Evolutionary conservation across 2,113 vertebrate genomes (phyloP).

Genomic region (Gymnocephalus cernua): DNA sequence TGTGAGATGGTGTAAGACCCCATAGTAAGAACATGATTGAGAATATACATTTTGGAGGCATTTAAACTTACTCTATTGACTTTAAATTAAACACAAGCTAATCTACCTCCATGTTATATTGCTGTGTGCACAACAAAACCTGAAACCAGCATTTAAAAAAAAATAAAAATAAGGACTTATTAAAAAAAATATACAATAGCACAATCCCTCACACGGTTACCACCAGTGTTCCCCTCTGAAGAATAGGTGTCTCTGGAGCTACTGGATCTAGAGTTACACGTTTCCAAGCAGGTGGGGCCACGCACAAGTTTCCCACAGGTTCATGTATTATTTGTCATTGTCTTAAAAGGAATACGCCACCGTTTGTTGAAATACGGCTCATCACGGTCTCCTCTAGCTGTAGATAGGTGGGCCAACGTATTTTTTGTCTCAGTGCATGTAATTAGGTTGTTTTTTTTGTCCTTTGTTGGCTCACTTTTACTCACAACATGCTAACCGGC

Average conservation of each 20-base stretch:
- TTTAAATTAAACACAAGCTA: neutral
- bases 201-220: slow-evolving; percentile 32
- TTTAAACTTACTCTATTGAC: neutral
- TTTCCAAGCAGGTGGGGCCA: slow-evolving; percentile 1
- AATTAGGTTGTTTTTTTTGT: no score
- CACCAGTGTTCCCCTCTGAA: neutral
- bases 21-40: neutral
- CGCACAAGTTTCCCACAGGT: slow-evolving; percentile 23
- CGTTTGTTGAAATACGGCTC: no score
- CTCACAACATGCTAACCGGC: no score
- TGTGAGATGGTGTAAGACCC: neutral
- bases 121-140: neutral
- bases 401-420: no score
- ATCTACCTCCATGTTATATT: neutral
- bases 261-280: slow-evolving; percentile 17
- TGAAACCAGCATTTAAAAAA: neutral
- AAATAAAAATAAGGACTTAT: neutral
- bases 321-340: neutral
- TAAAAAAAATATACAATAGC: neutral
- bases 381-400: no score
- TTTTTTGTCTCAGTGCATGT: no score
- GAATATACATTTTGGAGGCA: neutral
- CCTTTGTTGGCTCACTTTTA: no score
- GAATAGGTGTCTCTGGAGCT: slow-evolving; percentile 25
- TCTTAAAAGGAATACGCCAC: no score